phyloP scores from a whole-genome alignment of 1,140 invertebrate species.

The Fopius arisanus region DNA sequence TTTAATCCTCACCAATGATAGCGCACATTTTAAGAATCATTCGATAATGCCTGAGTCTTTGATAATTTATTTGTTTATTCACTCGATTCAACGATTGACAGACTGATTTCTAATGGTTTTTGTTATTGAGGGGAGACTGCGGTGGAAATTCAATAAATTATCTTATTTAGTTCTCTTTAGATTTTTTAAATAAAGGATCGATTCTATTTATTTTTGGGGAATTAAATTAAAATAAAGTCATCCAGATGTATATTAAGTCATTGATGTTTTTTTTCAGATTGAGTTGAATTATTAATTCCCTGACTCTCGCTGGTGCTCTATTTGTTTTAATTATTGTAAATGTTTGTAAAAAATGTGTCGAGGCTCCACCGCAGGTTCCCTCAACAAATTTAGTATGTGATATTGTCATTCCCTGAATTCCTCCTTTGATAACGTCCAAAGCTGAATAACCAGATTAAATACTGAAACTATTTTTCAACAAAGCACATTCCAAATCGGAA shows the following conservation, averaged over 20 bases:
- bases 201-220: too few relatives aligned
- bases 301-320: too few relatives aligned
- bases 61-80: background rate
- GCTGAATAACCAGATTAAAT: background rate
- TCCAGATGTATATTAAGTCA: too few relatives aligned
- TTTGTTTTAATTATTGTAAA: too few relatives aligned
- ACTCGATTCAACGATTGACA: background rate
- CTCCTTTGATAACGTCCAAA: background rate
- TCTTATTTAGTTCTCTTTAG: too few relatives aligned
- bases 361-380: too few relatives aligned
- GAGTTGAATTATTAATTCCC: too few relatives aligned
- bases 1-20: background rate
- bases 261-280: too few relatives aligned
- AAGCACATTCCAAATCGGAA: background rate
- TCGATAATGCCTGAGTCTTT: background rate
- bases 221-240: too few relatives aligned
- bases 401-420: background rate
- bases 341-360: too few relatives aligned
- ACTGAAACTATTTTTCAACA: background rate
- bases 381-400: background rate
- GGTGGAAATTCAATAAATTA: too few relatives aligned
- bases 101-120: background rate
- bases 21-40: background rate
- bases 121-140: background rate
- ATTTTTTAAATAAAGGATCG: too few relatives aligned